Evolutionary conservation across 2,888 invertebrate species (phyloP).

Genomic region (Hypomecis punctinalis): DNA sequence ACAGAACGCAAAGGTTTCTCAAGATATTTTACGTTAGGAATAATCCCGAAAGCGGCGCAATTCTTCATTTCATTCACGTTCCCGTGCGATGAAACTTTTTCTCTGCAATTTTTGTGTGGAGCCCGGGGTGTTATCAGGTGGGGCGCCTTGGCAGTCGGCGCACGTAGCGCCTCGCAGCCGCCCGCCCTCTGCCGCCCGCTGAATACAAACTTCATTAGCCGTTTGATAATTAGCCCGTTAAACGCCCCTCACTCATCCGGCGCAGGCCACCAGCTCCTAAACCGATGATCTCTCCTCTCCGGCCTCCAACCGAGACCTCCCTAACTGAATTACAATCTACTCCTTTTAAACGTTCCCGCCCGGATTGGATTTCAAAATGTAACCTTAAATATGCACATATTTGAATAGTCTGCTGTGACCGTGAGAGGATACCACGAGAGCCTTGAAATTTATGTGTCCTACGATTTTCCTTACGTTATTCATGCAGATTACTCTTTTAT

Average conservation of each 20-base stretch:
- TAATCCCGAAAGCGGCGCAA: constrained; percentile 83
- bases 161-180: constrained; percentile 75
- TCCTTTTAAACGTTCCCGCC: constrained; percentile 30
- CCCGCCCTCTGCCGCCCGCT: constrained; percentile 74
- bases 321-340: constrained; percentile 40
- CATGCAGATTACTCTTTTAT: constrained; percentile 25
- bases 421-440: constrained; percentile 18
- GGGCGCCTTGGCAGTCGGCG: constrained; percentile 78
- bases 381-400: constrained; percentile 33
- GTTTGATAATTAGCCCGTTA: constrained; percentile 85
- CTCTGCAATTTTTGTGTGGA: constrained; percentile 84
- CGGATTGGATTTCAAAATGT: constrained; percentile 26
- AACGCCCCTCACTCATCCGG: constrained; percentile 78
- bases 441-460: constrained; percentile 15
- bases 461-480: constrained; percentile 20
- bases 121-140: constrained; percentile 83
- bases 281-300: constrained; percentile 55
- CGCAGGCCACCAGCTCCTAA: constrained; percentile 59
- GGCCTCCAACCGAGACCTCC: constrained; percentile 25
- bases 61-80: constrained; percentile 85
- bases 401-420: constrained; percentile 26
- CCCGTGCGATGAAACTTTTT: constrained; percentile 85
- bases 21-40: constrained; percentile 77
- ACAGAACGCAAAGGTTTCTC: constrained; percentile 77
- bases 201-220: constrained; percentile 86